phyloP scores from a whole-genome alignment of 2,888 invertebrate species.

The Drosophila antonietae region DNA sequence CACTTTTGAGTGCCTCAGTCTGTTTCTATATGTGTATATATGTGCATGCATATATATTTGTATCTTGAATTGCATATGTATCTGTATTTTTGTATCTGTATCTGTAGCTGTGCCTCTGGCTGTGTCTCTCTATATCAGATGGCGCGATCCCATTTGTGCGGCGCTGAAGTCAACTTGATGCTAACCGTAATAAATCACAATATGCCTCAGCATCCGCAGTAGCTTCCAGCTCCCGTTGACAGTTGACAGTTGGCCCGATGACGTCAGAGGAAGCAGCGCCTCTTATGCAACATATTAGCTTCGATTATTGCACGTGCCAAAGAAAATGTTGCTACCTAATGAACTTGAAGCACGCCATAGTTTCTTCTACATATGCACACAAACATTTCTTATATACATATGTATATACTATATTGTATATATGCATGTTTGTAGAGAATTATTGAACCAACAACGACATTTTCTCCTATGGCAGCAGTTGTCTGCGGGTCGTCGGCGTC shows the following conservation, averaged over 20 bases:
- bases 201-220: constrained; percentile 43
- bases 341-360: constrained; percentile 64
- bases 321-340: constrained; percentile 45
- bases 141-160: constrained; percentile 47
- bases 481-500: constrained; percentile 33
- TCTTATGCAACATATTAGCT: constrained; percentile 59
- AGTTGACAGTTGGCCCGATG: constrained; percentile 52
- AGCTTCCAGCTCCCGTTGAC: constrained; percentile 24
- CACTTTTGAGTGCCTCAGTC: constrained; percentile 67
- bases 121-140: constrained; percentile 10
- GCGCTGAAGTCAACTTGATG: constrained; percentile 33
- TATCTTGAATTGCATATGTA: constrained; percentile 2
- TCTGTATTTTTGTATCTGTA: constrained; percentile 12
- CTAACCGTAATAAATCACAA: constrained; percentile 57
- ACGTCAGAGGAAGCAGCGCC: constrained; percentile 52
- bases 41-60: constrained; percentile 10
- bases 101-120: constrained; percentile 7
- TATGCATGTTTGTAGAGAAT: constrained; percentile 20
- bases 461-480: neutral
- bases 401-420: neutral
- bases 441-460: constrained; percentile 68
- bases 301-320: constrained; percentile 52
- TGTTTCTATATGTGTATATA: constrained; percentile 5
- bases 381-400: neutral
- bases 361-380: neutral